A percentile compares a stretch with the other conserved stretches of the same genome.
Conservation (phyloP, 1,140 invertebrate species). For the Drosophila micromelanica region DNA sequence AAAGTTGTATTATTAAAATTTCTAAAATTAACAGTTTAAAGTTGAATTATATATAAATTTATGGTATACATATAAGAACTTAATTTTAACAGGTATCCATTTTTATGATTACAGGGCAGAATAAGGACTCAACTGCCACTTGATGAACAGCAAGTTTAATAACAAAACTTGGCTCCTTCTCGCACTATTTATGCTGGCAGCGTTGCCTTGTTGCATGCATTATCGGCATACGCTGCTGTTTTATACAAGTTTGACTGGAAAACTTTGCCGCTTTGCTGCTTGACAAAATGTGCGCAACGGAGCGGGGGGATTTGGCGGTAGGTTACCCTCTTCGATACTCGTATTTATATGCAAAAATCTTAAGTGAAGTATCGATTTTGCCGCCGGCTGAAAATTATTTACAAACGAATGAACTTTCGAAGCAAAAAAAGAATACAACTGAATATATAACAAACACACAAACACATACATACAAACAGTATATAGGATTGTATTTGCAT, state of each 20-base stretch:
- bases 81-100: background rate
- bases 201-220: conserved; percentile 51
- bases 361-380: conserved; percentile 78
- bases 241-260: conserved; percentile 72
- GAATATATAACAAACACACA: background rate
- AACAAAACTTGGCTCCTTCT: conserved; percentile 41
- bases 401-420: conserved; percentile 77
- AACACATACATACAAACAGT: too few relatives aligned
- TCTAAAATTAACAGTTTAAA: too few relatives aligned
- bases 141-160: conserved; percentile 61
- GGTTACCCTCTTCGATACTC: background rate
- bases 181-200: too few relatives aligned
- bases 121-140: background rate
- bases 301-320: too few relatives aligned
- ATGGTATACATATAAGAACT: too few relatives aligned
- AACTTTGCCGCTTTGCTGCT: conserved; percentile 58
- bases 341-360: conserved; percentile 75
- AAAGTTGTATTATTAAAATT: too few relatives aligned
- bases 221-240: conserved; percentile 66
- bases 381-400: conserved; percentile 74
- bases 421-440: conserved; percentile 28
- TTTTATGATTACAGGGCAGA: background rate
- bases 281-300: conserved; percentile 59
- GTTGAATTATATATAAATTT: too few relatives aligned
- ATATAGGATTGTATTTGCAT: conserved; percentile 47